Base-by-base conservation (phyloP, 2,888 invertebrate species). In the Creontiades dilutus region DNA sequence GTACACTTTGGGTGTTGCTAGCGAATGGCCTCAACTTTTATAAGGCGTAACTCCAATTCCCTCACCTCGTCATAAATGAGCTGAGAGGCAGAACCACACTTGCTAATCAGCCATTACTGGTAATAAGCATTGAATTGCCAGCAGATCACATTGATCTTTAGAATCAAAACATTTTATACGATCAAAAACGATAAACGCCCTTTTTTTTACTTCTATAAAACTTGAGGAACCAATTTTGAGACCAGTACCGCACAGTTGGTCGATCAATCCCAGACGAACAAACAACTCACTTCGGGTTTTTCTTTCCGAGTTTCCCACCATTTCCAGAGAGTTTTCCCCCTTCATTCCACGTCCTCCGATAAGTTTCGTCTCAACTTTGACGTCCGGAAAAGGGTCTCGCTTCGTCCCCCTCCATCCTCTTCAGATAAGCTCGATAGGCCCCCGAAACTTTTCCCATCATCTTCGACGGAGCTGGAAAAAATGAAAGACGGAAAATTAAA, bases 231-330 rank as follows among this genome's bases (percentile, higher is more conserved):
- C 37, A 37, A 37, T 37, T 37, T 7, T 37, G 2, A 37, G 3
- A 37, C 37, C 37, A 37, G 37, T 37, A 4, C 7, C 37, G 7
- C 37, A 37, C 37, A 37, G 52, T 52, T 52, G 13, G 52, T 52
- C 52, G 16, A 52, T 52, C 13, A 28, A n/a, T 78, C 78, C 28
- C 78, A 78, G 46, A 78, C 68, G 9, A 11, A 23, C 68, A 68
- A 68, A 23, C 68, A 68, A 68, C 68, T 68, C 68, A 68, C 68
- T 68, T 23, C 68, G 0, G 19, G 19, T 19, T 61, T 57, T n/a
- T 16, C 16, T n/a, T 61, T 5, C n/a, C 0, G 19, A n/a, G n/a
- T n/a, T 19, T 61, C 19, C 7, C 37, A 23, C 13, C 23, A 23
- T 68, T 19, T 52, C 27, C 23, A 12, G 27, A 68, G 68, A n/a